A percentile compares a stretch with the other conserved stretches of the same genome.
Evolutionary conservation across 2,888 invertebrate genomes (phyloP).

Genomic region (Idaea aversata): DNA sequence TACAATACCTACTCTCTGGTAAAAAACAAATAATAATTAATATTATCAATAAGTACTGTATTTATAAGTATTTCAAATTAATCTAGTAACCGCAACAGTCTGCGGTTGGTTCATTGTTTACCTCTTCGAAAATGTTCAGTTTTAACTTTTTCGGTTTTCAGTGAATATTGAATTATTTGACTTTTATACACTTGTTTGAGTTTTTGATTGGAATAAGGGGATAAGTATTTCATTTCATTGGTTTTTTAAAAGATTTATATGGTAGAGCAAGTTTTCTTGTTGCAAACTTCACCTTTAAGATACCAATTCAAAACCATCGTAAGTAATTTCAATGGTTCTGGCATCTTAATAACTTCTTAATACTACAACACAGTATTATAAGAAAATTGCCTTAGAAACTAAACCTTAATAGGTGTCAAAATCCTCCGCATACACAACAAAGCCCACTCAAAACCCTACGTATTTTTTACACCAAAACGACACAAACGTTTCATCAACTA

Average conservation of each 20-base stretch:
- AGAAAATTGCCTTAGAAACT: no score
- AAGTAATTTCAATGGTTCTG: no score
- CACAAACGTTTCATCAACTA: slow-evolving; percentile 33
- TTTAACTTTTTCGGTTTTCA: not conserved
- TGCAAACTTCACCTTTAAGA: not conserved
- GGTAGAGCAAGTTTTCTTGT: not conserved
- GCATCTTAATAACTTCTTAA: no score
- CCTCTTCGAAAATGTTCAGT: slow-evolving; percentile 32
- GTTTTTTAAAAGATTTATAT: not conserved
- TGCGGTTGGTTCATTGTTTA: slow-evolving; percentile 52
- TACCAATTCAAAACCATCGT: no score
- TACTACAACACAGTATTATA: no score
- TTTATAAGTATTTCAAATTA: slow-evolving; percentile 63
- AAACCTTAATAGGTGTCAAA: not conserved
- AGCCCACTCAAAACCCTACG: slow-evolving; percentile 8
- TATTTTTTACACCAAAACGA: slow-evolving; percentile 20
- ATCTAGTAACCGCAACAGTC: slow-evolving; percentile 57
- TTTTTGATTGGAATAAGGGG: not conserved
- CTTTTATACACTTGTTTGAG: not conserved
- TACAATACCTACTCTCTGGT: no score
- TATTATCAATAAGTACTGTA: not conserved
- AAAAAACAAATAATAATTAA: no score
- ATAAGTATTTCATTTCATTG: not conserved
- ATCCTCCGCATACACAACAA: not conserved
- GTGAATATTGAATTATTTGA: slow-evolving; percentile 7